Conservation (phyloP, 2,888 invertebrate species). For the Caenorhabditis afra region DNA sequence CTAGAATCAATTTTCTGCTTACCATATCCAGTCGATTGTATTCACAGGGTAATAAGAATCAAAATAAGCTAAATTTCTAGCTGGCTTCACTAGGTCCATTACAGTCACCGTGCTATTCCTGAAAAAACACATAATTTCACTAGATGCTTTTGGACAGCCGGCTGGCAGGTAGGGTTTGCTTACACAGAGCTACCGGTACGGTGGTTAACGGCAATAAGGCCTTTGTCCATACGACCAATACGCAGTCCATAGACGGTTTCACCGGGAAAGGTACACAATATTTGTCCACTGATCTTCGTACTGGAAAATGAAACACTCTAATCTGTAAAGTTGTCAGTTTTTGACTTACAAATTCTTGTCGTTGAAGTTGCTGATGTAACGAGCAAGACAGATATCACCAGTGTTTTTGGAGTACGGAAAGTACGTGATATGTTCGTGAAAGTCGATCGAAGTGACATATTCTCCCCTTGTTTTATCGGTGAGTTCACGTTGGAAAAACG, state of each 20-base stretch:
- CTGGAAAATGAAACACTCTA: conserved; percentile 20
- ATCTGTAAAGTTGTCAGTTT: not conserved
- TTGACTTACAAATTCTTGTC: conserved; percentile 55
- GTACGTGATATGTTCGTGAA: conserved; percentile 53
- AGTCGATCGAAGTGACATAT: conserved; percentile 54
- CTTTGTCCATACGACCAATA: conserved; percentile 44
- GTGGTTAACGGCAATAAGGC: conserved; percentile 45
- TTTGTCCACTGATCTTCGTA: conserved; percentile 52
- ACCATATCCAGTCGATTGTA: conserved; percentile 52
- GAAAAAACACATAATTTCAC: conserved; percentile 2
- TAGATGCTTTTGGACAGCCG: not conserved
- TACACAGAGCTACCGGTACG: conserved; percentile 28
- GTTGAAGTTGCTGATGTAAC: conserved; percentile 57
- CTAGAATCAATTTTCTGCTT: not conserved
- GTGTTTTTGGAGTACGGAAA: conserved; percentile 53
- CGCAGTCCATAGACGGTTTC: conserved; percentile 38
- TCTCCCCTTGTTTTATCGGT: conserved; percentile 27
- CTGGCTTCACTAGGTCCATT: conserved; percentile 41
- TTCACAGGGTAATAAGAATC: conserved; percentile 30
- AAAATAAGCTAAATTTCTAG: conserved; percentile 26
- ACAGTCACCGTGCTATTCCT: conserved; percentile 46
- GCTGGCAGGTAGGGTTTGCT: conserved; percentile 7
- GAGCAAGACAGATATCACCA: conserved; percentile 43
- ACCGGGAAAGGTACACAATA: conserved; percentile 32
- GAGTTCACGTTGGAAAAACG: conserved; percentile 41